Evolutionary conservation across 2,113 vertebrate genomes (phyloP).

Genomic region (Ceuthmochares aereus): DNA sequence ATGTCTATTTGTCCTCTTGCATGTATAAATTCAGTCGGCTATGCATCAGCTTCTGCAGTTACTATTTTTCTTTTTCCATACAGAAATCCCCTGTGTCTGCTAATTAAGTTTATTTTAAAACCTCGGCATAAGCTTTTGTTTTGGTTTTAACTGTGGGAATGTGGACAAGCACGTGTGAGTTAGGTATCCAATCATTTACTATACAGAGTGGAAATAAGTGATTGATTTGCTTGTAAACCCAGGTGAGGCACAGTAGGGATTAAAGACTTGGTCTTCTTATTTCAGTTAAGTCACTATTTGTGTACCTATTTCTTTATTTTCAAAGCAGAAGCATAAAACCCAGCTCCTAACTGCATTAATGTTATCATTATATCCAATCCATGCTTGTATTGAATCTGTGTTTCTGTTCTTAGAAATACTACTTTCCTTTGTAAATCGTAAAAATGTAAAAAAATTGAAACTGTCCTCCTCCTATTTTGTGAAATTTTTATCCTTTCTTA

Average conservation of each 20-base stretch:
- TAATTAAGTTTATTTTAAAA: neutral
- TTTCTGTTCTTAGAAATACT: neutral
- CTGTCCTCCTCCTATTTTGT: rapidly evolving
- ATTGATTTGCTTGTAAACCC: neutral
- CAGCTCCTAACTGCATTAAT: neutral
- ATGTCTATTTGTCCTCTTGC: neutral
- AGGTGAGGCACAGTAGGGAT: neutral
- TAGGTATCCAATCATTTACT: neutral
- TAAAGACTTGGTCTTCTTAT: neutral
- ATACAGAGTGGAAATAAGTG: neutral
- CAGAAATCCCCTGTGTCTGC: neutral
- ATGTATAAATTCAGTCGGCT: neutral
- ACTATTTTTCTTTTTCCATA: neutral
- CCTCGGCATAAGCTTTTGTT: neutral
- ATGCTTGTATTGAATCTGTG: neutral
- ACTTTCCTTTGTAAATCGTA: neutral
- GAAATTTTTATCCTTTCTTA: neutral
- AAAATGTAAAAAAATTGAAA: neutral
- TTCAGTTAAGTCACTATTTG: neutral
- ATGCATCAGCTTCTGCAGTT: neutral
- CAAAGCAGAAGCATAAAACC: neutral
- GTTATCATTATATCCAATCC: neutral
- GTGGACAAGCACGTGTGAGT: neutral
- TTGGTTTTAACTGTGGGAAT: neutral
- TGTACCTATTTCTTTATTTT: neutral